Percentiles rank a stretch among this genome's conserved stretches.
Evolutionary conservation across 1,140 invertebrate species (phyloP).

Genomic region (Diorhabda elongata): DNA sequence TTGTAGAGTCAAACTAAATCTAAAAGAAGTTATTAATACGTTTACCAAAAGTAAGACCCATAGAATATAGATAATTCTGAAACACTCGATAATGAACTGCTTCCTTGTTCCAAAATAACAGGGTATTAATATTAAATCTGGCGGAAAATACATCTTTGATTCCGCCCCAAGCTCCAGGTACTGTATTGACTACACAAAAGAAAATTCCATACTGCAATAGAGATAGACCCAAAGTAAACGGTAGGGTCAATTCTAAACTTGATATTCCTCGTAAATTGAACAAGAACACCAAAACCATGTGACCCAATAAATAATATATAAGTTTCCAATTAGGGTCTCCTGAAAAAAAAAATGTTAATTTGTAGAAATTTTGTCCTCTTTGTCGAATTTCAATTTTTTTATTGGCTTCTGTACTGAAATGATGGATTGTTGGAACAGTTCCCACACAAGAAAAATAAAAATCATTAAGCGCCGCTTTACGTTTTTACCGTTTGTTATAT

Average conservation of each 20-base stretch:
- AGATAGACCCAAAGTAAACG: not conserved
- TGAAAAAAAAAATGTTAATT: not conserved
- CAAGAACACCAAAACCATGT: constrained; percentile 1
- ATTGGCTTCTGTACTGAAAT: too few species aligned
- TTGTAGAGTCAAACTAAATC: too few species aligned
- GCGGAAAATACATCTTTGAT: constrained; percentile 5
- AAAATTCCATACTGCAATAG: not conserved
- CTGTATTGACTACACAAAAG: not conserved
- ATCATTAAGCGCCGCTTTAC: too few species aligned
- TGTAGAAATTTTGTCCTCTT: too few species aligned
- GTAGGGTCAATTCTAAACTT: not conserved
- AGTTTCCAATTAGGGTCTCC: constrained; percentile 8
- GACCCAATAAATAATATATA: constrained; percentile 1
- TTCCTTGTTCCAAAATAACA: constrained; percentile 3
- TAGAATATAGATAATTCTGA: not conserved
- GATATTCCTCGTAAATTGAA: not conserved
- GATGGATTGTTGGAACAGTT: too few species aligned
- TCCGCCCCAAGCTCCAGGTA: not conserved
- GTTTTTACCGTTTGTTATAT: too few species aligned
- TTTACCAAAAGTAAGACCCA: not conserved
- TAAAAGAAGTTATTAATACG: not conserved
- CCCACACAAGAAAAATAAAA: too few species aligned
- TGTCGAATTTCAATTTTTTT: too few species aligned
- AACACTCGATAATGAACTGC: not conserved
- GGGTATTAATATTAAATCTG: constrained; percentile 1